Conservation (phyloP, 2,113 vertebrate genomes). For the Ochotona princeps region DNA sequence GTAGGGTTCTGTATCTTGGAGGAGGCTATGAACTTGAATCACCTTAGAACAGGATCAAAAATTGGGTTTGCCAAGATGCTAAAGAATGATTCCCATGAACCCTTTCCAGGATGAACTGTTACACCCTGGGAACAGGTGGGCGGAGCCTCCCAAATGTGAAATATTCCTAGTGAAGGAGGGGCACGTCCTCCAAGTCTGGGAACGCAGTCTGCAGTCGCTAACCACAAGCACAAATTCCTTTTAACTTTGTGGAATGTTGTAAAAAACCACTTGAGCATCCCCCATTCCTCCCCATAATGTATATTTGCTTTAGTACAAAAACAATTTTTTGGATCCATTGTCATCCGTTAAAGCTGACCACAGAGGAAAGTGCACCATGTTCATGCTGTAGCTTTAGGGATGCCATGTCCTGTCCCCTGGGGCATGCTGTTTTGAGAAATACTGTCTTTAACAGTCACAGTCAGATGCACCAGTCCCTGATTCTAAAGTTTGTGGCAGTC, state of each 20-base stretch:
- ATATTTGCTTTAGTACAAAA: slow-evolving; percentile 26
- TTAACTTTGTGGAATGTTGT: not conserved
- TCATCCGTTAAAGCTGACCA: not conserved
- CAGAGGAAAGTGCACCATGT: not conserved
- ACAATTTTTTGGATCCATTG: not conserved
- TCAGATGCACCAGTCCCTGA: not conserved
- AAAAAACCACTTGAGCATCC: not conserved
- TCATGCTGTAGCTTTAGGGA: not conserved
- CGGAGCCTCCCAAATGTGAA: not conserved
- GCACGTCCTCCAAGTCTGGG: not conserved
- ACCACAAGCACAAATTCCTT: not conserved
- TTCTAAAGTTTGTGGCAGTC: not conserved
- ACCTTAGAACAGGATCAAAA: not conserved
- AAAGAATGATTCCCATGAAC: not conserved
- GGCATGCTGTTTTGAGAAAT: not conserved
- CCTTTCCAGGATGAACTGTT: not conserved
- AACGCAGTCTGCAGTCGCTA: not conserved
- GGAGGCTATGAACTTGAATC: not conserved
- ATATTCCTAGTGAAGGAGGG: not conserved
- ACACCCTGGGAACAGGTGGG: not conserved
- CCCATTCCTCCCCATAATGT: not conserved
- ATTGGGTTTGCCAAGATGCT: not conserved
- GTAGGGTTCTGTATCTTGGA: not conserved
- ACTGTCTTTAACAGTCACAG: not conserved
- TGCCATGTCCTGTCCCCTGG: too few species aligned